Percentiles rank a stretch among this genome's conserved stretches.
Conservation (phyloP, 2,113 vertebrate species). For the Gyps fulvus region DNA sequence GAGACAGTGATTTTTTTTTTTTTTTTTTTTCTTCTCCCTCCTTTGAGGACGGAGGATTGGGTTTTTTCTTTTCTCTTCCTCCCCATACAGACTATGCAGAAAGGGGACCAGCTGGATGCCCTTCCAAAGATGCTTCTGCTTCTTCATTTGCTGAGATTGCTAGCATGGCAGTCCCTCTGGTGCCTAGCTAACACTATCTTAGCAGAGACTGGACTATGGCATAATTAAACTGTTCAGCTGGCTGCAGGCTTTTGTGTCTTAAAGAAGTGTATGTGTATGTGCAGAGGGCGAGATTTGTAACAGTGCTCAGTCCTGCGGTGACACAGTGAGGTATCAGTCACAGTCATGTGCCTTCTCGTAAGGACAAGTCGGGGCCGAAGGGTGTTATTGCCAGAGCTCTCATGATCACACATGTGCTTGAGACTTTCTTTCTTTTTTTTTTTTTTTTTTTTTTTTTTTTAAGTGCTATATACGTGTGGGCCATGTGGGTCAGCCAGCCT, state of each 20-base stretch:
- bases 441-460: not conserved
- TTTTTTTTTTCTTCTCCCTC: not conserved
- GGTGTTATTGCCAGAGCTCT: not conserved
- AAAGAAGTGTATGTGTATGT: not conserved
- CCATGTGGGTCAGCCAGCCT: not conserved
- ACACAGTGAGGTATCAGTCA: not conserved
- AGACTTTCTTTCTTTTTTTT: not conserved
- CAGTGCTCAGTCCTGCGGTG: rapidly evolving
- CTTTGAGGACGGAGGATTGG: not conserved
- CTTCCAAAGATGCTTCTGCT: not conserved
- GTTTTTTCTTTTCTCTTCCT: not conserved
- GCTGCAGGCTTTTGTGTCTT: not conserved
- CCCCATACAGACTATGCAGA: not conserved
- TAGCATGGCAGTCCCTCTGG: not conserved
- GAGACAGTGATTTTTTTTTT: not conserved
- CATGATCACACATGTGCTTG: not conserved
- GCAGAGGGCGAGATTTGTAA: not conserved
- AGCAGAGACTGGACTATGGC: not conserved
- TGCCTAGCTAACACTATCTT: not conserved
- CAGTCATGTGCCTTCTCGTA: not conserved
- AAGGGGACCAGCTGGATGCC: not conserved
- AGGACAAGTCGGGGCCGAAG: not conserved
- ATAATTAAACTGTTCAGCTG: not conserved
- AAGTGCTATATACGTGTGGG: not conserved
- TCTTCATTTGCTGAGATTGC: not conserved